A percentile compares a stretch with the other conserved stretches of the same genome.
Evolutionary conservation across 2,113 vertebrate species (phyloP).

Genomic region (Microtus oregoni): DNA sequence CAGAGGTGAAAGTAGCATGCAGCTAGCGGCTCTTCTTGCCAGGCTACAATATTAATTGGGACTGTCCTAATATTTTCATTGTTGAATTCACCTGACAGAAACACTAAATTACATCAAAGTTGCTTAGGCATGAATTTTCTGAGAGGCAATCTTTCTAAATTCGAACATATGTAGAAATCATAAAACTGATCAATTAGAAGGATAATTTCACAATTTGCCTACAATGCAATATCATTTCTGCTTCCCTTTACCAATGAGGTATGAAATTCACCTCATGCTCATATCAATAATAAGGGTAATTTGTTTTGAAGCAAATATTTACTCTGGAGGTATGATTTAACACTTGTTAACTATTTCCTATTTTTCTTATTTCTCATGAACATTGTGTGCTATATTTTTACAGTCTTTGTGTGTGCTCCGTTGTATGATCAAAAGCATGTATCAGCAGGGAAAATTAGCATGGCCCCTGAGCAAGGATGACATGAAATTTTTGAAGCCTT

Average conservation of each 20-base stretch:
- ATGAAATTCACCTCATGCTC: constrained; percentile 65
- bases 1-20: constrained; percentile 83
- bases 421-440: neutral
- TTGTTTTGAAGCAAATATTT: constrained; percentile 82
- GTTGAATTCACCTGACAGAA: constrained; percentile 79
- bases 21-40: constrained; percentile 74
- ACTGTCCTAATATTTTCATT: constrained; percentile 82
- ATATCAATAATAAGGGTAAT: constrained; percentile 75
- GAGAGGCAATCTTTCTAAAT: constrained; percentile 75
- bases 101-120: constrained; percentile 76
- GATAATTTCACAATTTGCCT: constrained; percentile 71
- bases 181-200: constrained; percentile 60
- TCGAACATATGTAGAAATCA: constrained; percentile 68
- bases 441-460: too few species aligned
- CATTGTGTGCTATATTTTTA: neutral
- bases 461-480: too few species aligned
- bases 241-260: constrained; percentile 66
- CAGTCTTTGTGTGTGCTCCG: neutral
- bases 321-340: constrained; percentile 39
- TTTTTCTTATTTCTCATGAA: constrained; percentile 9
- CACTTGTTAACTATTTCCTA: constrained; percentile 79
- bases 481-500: too few species aligned
- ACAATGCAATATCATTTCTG: constrained; percentile 29
- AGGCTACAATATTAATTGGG: constrained; percentile 81
- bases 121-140: constrained; percentile 78